Conservation (phyloP, 2,888 invertebrate genomes). For the Lepidochrysops patricia region DNA sequence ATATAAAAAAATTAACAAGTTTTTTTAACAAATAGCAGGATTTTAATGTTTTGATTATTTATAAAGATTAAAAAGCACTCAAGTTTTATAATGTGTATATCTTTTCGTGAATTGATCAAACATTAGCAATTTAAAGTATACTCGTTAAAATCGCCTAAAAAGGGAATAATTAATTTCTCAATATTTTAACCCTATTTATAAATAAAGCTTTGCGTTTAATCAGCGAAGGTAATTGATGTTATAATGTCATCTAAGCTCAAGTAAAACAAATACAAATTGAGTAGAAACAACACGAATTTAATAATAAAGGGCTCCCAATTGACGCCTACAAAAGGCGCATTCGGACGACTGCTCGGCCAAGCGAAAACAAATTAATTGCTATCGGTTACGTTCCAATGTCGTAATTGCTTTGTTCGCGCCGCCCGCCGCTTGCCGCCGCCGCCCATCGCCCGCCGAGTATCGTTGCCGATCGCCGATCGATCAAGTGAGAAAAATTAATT, state of each 20-base stretch:
- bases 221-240: background rate
- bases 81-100: no score
- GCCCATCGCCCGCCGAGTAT: background rate
- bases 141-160: background rate
- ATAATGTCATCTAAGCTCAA: background rate
- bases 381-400: slow-evolving; percentile 59
- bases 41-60: no score
- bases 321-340: slow-evolving; percentile 42
- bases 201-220: background rate
- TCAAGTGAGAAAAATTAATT: slow-evolving; percentile 70
- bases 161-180: background rate
- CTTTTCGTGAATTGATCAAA: background rate
- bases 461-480: slow-evolving; percentile 37
- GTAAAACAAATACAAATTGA: slow-evolving; percentile 19
- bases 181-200: background rate
- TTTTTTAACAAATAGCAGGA: no score
- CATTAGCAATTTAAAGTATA: background rate
- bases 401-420: slow-evolving; percentile 65
- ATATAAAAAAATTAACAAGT: background rate
- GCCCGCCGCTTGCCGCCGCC: no score
- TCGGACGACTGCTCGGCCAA: slow-evolving; percentile 49
- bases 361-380: slow-evolving; percentile 71
- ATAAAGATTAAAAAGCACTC: no score
- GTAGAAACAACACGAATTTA: slow-evolving; percentile 39
- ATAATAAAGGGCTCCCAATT: slow-evolving; percentile 44